Base-by-base conservation (phyloP, 92 coral and sea anemone genomes). In the Paragorgia papillata region DNA sequence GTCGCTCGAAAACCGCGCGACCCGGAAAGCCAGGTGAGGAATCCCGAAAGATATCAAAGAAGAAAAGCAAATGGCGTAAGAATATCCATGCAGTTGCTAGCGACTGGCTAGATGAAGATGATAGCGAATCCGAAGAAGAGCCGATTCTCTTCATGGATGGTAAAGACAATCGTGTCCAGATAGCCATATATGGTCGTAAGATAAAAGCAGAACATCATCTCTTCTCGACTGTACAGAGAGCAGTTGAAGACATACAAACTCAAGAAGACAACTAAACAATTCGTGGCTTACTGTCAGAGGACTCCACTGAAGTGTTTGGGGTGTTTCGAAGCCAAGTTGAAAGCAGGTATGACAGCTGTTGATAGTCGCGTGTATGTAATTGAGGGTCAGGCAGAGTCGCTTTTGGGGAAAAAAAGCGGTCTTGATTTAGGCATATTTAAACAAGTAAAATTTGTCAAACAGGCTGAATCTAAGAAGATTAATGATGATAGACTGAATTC, bases 271-370 rank as follows among this genome's bases (percentile, higher is more conserved):
- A 35, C 59, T 33, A 84, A 78, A 40, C 66, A 71, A 22, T 84
- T 84, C 49, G 57, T 80, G 19, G 88, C 80, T 25, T 84, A 78
- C 51, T 80, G 84, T 24, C 88, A 84, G 33, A 12, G 41, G 62
- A 56, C 25, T 49, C 62, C 33, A 27, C 49, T 44, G 53, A 63
- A 10, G 39, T 76, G 82, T 28, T 54, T 44, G 31, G 82, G 82
- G 33, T 43, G 56, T 20, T 57, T 76, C 27, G 26, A 20, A 59
- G 69, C 71, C 26, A 76, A 15, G 12, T 22, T 76, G 66, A 61
- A 39, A 9, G 81, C 68, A 60, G 57, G 61, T 40, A 64, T 62
- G 34, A 64, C 20, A 12, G 19, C 35, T 35, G 19, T 50, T 15
- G 12, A 41, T 49, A 50, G 68, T 3, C 54, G 70, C 10, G 50